These are phyloP conservation scores for Bufo gargarizans DNA, from an alignment of 2,113 vertebrate species.

Conservation along the genomic window DNA sequence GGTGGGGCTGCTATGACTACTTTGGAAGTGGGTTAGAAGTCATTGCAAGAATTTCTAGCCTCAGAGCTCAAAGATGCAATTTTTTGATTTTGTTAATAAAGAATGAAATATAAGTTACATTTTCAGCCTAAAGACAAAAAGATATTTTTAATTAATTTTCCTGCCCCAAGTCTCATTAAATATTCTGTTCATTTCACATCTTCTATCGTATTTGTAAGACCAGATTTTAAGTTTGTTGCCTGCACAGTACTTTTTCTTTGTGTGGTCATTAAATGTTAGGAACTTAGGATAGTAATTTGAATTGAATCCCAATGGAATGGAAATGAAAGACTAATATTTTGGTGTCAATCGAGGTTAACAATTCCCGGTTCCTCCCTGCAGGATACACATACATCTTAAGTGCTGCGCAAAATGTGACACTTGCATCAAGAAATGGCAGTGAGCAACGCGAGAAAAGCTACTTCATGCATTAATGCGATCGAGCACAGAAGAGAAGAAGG, in stretches of 20 bases:
- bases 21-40: too few species aligned
- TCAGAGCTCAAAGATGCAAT: neutral
- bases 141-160: neutral
- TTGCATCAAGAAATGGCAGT: neutral
- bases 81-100: neutral
- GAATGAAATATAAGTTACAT: neutral
- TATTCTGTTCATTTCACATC: neutral
- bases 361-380: neutral
- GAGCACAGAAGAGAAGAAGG: neutral
- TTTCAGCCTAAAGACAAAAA: neutral
- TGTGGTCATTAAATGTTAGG: neutral
- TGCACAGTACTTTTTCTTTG: neutral
- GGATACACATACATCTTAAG: neutral
- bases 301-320: neutral
- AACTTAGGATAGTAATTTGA: neutral
- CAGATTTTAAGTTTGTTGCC: neutral
- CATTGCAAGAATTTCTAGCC: neutral
- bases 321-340: neutral
- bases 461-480: neutral
- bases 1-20: neutral
- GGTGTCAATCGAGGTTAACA: neutral
- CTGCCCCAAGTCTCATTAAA: neutral
- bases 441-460: neutral
- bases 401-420: conserved; percentile 1
- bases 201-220: neutral